phyloP scores from a whole-genome alignment of 2,888 invertebrate species.

The Pachycephus smyrnensis region DNA sequence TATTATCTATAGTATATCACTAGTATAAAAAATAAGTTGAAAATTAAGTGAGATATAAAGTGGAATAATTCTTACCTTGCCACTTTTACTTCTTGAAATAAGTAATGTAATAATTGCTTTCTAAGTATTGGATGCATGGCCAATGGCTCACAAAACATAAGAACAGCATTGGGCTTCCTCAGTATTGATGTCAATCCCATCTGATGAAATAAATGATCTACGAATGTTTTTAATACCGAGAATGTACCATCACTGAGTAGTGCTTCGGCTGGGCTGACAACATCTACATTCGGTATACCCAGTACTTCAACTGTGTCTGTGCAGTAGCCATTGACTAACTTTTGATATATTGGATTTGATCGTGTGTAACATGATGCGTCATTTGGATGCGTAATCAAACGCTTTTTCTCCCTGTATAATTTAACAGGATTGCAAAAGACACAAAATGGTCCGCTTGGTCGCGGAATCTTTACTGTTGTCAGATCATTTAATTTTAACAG shows the following conservation, averaged over 20 bases:
- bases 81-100: slow-evolving; percentile 66
- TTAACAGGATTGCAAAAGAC: slow-evolving; percentile 64
- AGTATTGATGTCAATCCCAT: slow-evolving; percentile 60
- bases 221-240: slow-evolving; percentile 60
- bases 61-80: slow-evolving; percentile 52
- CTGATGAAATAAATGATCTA: slow-evolving; percentile 65
- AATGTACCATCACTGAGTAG: slow-evolving; percentile 60
- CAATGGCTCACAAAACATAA: slow-evolving; percentile 65
- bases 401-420: slow-evolving; percentile 60
- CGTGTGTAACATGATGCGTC: slow-evolving; percentile 55
- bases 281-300: slow-evolving; percentile 64
- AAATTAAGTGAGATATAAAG: slow-evolving; percentile 1
- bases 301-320: slow-evolving; percentile 60
- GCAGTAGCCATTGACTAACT: slow-evolving; percentile 64
- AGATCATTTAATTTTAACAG: slow-evolving; percentile 55
- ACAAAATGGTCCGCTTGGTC: slow-evolving; percentile 63
- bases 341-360: slow-evolving; percentile 60
- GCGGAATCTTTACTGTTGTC: slow-evolving; percentile 48
- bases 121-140: slow-evolving; percentile 61
- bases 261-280: slow-evolving; percentile 65
- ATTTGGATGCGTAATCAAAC: slow-evolving; percentile 53
- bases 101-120: slow-evolving; percentile 62
- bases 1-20: background rate
- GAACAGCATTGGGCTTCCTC: slow-evolving; percentile 62
- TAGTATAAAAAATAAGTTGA: background rate